These are phyloP conservation scores for Lordiphosa stackelbergi DNA, from an alignment of 1,140 invertebrate genomes.

Conservation along the genomic window DNA sequence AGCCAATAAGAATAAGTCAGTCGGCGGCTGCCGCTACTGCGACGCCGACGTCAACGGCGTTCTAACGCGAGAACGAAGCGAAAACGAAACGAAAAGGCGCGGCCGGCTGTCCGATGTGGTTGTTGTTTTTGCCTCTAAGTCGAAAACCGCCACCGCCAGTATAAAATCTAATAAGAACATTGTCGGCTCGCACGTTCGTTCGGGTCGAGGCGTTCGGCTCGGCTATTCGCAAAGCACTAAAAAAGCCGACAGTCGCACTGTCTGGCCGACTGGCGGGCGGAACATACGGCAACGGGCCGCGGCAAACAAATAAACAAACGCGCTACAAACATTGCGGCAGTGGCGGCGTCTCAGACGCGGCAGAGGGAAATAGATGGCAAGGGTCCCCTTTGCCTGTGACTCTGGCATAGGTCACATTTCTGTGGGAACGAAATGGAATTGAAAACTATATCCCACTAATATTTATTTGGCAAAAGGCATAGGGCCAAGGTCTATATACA, in stretches of 20 bases:
- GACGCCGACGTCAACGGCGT: slow-evolving; percentile 28
- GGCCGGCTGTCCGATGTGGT: slow-evolving; percentile 22
- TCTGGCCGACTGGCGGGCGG: slow-evolving; percentile 34
- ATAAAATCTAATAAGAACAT: slow-evolving; percentile 72
- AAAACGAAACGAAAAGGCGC: slow-evolving; percentile 51
- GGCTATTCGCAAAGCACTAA: slow-evolving; percentile 57
- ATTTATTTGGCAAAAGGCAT: no score
- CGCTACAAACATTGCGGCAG: slow-evolving; percentile 37
- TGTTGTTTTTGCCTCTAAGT: slow-evolving; percentile 39
- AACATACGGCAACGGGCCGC: slow-evolving; percentile 51
- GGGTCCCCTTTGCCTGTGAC: no score
- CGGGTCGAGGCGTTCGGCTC: slow-evolving; percentile 55
- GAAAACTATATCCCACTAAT: no score
- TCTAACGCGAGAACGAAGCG: slow-evolving; percentile 47
- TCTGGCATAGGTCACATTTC: no score
- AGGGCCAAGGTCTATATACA: no score
- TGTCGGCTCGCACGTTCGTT: slow-evolving; percentile 22
- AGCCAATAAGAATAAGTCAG: slow-evolving; percentile 74
- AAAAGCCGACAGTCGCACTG: slow-evolving; percentile 36
- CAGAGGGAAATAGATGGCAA: background rate
- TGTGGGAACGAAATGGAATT: no score
- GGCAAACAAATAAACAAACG: slow-evolving; percentile 68
- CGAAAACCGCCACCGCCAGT: slow-evolving; percentile 33
- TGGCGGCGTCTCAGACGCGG: background rate
- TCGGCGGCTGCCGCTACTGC: slow-evolving; percentile 36